Conservation (phyloP, 2,113 vertebrate genomes). For the Cricetomys ansorgei region DNA sequence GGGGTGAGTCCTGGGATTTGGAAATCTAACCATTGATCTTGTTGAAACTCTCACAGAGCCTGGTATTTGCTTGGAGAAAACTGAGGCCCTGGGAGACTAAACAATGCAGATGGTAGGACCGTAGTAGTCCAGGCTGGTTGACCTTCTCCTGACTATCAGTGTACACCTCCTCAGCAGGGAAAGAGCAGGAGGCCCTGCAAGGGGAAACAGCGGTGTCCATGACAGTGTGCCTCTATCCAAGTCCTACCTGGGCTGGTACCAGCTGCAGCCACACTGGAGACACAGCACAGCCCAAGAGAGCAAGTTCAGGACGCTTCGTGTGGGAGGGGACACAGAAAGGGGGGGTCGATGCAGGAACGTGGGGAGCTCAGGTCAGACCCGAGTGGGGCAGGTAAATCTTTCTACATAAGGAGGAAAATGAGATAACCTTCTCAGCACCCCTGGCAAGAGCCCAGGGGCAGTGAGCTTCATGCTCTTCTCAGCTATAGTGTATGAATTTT, state of each 20-base stretch:
- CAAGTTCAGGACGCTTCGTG: not conserved
- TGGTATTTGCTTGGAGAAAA: not conserved
- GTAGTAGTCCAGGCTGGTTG: not conserved
- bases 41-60: not conserved
- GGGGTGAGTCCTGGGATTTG: not conserved
- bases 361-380: not conserved
- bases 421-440: no score
- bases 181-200: not conserved
- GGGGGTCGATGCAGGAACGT: not conserved
- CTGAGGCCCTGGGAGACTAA: not conserved
- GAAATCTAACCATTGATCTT: not conserved
- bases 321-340: not conserved
- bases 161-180: not conserved
- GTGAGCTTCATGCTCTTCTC: not conserved
- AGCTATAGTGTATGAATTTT: not conserved
- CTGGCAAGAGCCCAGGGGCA: not conserved
- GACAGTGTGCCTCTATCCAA: not conserved
- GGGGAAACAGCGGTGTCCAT: no score
- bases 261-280: fast-evolving
- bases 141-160: not conserved
- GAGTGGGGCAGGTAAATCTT: not conserved
- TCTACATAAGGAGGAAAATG: not conserved
- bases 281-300: slow-evolving; percentile 62
- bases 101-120: not conserved
- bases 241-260: not conserved